A percentile compares a stretch with the other conserved stretches of the same genome.
Conservation (phyloP, 2,113 vertebrate species). For the Chaenocephalus aceratus region DNA sequence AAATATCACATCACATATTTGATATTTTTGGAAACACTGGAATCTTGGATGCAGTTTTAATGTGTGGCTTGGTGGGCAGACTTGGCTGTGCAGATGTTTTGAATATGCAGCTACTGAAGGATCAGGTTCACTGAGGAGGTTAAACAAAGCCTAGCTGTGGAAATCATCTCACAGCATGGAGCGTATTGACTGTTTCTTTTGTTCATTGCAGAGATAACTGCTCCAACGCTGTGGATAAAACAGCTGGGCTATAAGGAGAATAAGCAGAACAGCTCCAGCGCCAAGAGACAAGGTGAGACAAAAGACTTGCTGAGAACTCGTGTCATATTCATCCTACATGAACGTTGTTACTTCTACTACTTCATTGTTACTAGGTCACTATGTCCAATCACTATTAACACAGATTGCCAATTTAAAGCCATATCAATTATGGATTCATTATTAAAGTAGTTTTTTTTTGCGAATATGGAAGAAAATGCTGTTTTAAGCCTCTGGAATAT, state of each 20-base stretch:
- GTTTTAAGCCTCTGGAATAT: no score
- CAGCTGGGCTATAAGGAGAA: slow-evolving; percentile 93
- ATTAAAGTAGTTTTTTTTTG: no score
- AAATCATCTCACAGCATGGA: slow-evolving; percentile 1
- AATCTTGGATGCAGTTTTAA: slow-evolving; percentile 30
- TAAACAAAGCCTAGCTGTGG: neutral
- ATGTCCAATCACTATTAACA: neutral
- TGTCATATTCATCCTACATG: neutral
- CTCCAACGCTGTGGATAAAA: slow-evolving; percentile 96
- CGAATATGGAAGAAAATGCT: no score
- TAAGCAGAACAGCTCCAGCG: slow-evolving; percentile 91
- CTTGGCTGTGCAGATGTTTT: slow-evolving; percentile 18
- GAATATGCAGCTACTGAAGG: slow-evolving; percentile 32
- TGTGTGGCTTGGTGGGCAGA: slow-evolving; percentile 36
- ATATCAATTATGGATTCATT: neutral
- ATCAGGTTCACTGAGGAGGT: neutral
- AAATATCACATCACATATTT: slow-evolving; percentile 31
- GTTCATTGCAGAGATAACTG: slow-evolving; percentile 91
- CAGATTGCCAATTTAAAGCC: neutral
- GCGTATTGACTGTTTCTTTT: slow-evolving; percentile 24
- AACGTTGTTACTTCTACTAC: neutral
- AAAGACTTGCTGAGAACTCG: no score
- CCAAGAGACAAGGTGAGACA: slow-evolving; percentile 90
- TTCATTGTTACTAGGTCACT: no score
- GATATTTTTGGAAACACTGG: slow-evolving; percentile 44